These are phyloP conservation scores for Theropithecus gelada DNA, from an alignment of 2,113 vertebrate species.

Conservation along the genomic window DNA sequence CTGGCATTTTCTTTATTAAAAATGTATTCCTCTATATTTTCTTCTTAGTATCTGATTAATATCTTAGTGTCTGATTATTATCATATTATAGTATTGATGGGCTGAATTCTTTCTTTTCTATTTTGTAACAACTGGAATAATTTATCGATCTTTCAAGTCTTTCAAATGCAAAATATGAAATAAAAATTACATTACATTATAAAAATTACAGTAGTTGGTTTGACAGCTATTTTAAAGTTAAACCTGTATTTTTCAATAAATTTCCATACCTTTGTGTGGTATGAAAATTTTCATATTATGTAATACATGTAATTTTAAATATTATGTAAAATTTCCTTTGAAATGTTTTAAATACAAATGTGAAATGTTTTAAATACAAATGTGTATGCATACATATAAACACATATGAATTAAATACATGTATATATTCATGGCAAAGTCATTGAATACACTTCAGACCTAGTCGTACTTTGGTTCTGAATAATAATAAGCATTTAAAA, in stretches of 20 bases:
- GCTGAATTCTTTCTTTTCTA: background rate
- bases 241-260: background rate
- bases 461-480: background rate
- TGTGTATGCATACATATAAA: background rate
- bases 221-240: conserved; percentile 40
- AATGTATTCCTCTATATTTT: background rate
- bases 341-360: background rate
- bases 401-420: background rate
- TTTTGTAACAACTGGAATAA: conserved; percentile 37
- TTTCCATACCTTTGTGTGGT: background rate
- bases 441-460: background rate
- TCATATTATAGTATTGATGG: background rate
- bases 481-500: background rate
- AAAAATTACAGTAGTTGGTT: conserved; percentile 11
- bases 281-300: too few relatives aligned
- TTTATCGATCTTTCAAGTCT: background rate
- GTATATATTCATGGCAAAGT: background rate
- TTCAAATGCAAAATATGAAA: conserved; percentile 19
- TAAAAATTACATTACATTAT: conserved; percentile 14
- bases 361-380: background rate
- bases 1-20: conserved; percentile 37
- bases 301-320: too few relatives aligned
- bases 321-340: background rate
- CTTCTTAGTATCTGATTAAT: background rate
- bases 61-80: background rate